Evolutionary conservation across 35 echinoderm and acorn worm species (phyloP), one percentile per base, ranked within the genome.

Genomic region (Chiridota heheva): DNA sequence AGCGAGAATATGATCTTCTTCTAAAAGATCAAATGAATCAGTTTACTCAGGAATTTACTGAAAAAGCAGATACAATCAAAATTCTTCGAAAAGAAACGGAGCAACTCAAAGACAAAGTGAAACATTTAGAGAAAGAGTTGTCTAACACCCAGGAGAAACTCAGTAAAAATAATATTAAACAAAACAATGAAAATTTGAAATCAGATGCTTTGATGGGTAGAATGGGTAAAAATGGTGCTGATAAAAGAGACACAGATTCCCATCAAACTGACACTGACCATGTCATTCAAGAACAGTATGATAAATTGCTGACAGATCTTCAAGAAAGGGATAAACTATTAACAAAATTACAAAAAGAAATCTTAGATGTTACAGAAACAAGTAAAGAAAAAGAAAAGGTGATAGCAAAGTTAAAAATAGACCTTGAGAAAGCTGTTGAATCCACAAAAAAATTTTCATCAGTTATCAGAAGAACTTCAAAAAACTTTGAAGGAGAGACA

Each of bases 351-450:
- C 58, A 73, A 75, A 44, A 71, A 4, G n/a, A 37, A 31, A 55
- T 77, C 6, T 42, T 38, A 3, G 56, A 60, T 42, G 29, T 41
- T 27, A 44, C 49, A 10, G 30, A 83, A 44, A 42, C 29, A 32
- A 60, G 63, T 4, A 49, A 72, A 49, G 87, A 73, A 49, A 84
- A 66, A 45, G 80, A 74, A 37, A 49, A 60, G 7, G 38, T 69
- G 3, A 32, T 90, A 26, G 42, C 25, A 18, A 30, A 76, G 44
- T 67, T 92, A 18, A 80, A 61, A 75, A 46, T 27, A 8, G 64
- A 87, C 58, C 58, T 92, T 34, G 84, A 92, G 17, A 64, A 75
- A 10, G 68, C 77, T 17, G 68, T 86, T 24, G 66, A 60, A 81
- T 36, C 39, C 87, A 57, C 64, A 36, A 39, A 45, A 37, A 7